Evolutionary conservation across 2,797 vertebrate genomes (phyloP).

Genomic region (Phalloptychus januarius): DNA sequence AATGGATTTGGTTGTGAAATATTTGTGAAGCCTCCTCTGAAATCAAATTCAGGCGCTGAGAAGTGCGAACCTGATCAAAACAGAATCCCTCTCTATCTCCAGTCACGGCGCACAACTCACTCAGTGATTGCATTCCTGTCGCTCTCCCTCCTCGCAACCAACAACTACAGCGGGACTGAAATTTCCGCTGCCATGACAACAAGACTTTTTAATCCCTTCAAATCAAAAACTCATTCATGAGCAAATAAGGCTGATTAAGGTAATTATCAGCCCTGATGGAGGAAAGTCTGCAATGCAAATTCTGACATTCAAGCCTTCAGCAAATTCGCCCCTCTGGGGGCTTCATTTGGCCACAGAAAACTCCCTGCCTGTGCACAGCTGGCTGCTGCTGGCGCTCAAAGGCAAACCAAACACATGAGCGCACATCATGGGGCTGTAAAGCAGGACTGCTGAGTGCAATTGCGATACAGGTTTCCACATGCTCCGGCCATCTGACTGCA

Average conservation of each 20-base stretch:
- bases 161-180: slow-evolving; percentile 13
- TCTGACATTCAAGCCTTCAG: slow-evolving; percentile 12
- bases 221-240: slow-evolving; percentile 30
- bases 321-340: slow-evolving; percentile 14
- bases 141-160: neutral
- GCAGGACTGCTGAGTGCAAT: slow-evolving; percentile 51
- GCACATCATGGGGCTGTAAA: slow-evolving; percentile 39
- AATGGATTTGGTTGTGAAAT: neutral
- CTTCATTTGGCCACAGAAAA: slow-evolving; percentile 25
- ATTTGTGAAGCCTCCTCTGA: neutral
- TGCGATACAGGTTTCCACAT: slow-evolving; percentile 33
- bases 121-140: neutral
- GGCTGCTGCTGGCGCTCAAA: slow-evolving; percentile 32
- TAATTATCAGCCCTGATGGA: slow-evolving; percentile 29
- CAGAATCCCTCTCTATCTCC: neutral
- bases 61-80: neutral
- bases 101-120: neutral
- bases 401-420: slow-evolving; percentile 22
- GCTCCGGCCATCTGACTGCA: slow-evolving; percentile 46
- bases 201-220: slow-evolving; percentile 23
- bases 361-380: slow-evolving; percentile 39
- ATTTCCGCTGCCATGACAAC: slow-evolving; percentile 48
- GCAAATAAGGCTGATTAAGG: slow-evolving; percentile 28
- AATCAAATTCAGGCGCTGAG: neutral
- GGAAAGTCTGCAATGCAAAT: slow-evolving; percentile 15